A percentile compares a stretch with the other conserved stretches of the same genome.
phyloP scores from a whole-genome alignment of 2,888 invertebrate species.

The Xylota segnis region DNA sequence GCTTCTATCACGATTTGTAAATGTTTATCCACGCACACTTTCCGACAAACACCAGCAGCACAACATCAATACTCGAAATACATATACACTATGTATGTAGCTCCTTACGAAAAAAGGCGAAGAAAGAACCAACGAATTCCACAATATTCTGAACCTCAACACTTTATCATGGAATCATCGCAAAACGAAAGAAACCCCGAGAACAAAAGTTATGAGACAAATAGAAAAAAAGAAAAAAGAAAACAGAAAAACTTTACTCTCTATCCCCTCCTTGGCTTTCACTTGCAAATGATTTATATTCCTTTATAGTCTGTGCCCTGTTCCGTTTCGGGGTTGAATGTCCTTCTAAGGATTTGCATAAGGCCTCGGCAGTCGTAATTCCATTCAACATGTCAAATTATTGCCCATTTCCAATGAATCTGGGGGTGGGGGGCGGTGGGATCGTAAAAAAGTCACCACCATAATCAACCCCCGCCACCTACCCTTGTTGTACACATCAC shows the following conservation, averaged over 20 bases:
- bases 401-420: conserved; percentile 72
- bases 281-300: conserved; percentile 72
- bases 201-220: conserved; percentile 61
- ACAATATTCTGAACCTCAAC: conserved; percentile 58
- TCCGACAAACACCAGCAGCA: conserved; percentile 16
- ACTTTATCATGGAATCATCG: conserved; percentile 68
- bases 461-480: conserved; percentile 34
- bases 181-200: conserved; percentile 28
- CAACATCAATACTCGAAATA: conserved; percentile 33
- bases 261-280: conserved; percentile 18
- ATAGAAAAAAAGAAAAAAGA: not conserved
- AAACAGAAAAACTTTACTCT: conserved; percentile 34
- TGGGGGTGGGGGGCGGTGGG: conserved; percentile 40
- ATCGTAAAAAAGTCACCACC: conserved; percentile 74
- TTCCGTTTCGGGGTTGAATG: conserved; percentile 63
- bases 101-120: conserved; percentile 21
- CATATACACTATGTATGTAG: no score
- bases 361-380: conserved; percentile 72
- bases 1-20: conserved; percentile 69
- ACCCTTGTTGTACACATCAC: not conserved
- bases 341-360: conserved; percentile 73
- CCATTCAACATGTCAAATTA: conserved; percentile 77
- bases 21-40: conserved; percentile 58
- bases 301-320: conserved; percentile 64
- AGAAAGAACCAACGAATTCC: conserved; percentile 12